A percentile compares a stretch with the other conserved stretches of the same genome.
Conservation (phyloP, 1,140 invertebrate species). For the Atopsyche davidsoni region DNA sequence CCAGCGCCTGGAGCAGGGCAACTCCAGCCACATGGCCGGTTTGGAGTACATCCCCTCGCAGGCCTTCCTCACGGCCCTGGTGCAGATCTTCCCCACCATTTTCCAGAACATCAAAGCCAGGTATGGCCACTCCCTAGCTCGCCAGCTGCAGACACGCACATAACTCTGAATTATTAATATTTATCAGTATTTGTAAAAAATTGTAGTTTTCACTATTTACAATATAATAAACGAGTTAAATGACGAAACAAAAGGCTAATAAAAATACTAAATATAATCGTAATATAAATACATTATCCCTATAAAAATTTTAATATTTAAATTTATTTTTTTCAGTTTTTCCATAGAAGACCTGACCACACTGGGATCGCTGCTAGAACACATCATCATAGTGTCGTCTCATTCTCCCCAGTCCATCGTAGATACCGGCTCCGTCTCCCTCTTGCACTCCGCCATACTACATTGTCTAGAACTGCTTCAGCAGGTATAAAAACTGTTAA, state of each 20-base stretch:
- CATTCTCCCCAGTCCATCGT: constrained; percentile 37
- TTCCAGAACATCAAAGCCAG: constrained; percentile 83
- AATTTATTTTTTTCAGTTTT: constrained; percentile 46
- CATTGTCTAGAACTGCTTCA: constrained; percentile 75
- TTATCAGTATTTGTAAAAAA: too few relatives aligned
- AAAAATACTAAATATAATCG: constrained; percentile 5
- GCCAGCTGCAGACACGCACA: too few relatives aligned
- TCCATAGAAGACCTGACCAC: constrained; percentile 68
- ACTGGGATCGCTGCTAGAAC: constrained; percentile 68
- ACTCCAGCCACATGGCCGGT: constrained; percentile 4
- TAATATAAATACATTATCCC: neutral
- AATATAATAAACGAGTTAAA: too few relatives aligned
- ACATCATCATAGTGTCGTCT: constrained; percentile 34
- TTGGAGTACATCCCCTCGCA: constrained; percentile 76
- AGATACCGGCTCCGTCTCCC: constrained; percentile 64
- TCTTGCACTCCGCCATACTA: constrained; percentile 74
- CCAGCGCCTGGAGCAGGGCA: constrained; percentile 7
- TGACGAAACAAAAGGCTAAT: too few relatives aligned
- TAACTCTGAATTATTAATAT: too few relatives aligned
- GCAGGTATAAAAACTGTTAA: constrained; percentile 60
- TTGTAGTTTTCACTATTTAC: too few relatives aligned
- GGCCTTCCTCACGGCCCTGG: constrained; percentile 84
- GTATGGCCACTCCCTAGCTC: constrained; percentile 44
- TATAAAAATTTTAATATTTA: neutral
- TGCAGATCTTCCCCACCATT: constrained; percentile 90